Conservation (phyloP, 2,113 vertebrate genomes). For the Copsychus sechellarum region DNA sequence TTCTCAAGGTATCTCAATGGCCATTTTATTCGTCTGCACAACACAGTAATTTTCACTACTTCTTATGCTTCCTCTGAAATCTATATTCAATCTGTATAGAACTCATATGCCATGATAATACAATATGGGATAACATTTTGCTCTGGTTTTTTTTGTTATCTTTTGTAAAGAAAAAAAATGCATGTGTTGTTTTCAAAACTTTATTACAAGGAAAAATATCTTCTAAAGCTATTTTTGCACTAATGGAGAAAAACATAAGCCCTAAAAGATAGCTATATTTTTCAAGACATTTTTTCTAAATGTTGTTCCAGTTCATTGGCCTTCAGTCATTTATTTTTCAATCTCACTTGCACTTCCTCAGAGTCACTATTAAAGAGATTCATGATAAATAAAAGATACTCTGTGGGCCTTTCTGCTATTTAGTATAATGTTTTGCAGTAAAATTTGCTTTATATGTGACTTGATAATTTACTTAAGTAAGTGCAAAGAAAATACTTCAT, state of each 20-base stretch:
- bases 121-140: background rate
- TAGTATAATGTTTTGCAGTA: background rate
- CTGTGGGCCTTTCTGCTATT: background rate
- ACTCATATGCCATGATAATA: background rate
- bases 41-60: constrained; percentile 1
- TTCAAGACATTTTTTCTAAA: constrained; percentile 3
- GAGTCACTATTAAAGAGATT: background rate
- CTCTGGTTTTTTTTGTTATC: background rate
- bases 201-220: background rate
- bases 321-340: constrained; percentile 30
- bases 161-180: background rate
- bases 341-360: background rate
- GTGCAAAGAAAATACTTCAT: background rate
- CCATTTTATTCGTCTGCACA: background rate
- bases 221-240: background rate
- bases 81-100: constrained; percentile 16
- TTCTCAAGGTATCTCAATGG: background rate
- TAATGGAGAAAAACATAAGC: background rate
- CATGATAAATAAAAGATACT: background rate
- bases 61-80: background rate
- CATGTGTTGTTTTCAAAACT: background rate
- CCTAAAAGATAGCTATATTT: background rate
- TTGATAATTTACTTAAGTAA: background rate
- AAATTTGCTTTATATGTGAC: background rate
- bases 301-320: background rate